Percentiles rank a stretch among this genome's conserved stretches.
phyloP scores from a whole-genome alignment of 2,888 invertebrate genomes.

The Arenicola marina region DNA sequence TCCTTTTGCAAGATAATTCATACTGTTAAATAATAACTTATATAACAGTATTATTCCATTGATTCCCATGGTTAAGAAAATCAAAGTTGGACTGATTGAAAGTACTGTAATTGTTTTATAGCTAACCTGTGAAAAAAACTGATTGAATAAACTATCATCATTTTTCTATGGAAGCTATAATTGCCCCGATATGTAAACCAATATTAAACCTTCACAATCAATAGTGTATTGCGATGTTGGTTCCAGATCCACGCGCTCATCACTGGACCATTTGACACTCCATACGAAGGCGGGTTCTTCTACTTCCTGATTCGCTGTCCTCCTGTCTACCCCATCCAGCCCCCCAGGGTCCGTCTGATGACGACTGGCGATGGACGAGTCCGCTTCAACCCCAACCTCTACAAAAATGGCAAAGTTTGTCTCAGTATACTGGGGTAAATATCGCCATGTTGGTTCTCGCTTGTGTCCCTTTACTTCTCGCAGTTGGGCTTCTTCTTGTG shows the following conservation, averaged over 20 bases:
- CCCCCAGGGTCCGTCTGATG: constrained; percentile 68
- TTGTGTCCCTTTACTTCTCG: no score
- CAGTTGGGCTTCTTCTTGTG: no score
- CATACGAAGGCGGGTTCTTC: constrained; percentile 67
- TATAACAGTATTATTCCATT: no score
- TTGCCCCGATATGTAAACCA: neutral
- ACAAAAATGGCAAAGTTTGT: constrained; percentile 69
- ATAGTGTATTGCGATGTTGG: neutral
- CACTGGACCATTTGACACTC: constrained; percentile 68
- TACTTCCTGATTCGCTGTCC: constrained; percentile 65
- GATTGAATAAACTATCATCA: neutral
- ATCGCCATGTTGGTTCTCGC: no score
- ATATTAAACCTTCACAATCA: neutral
- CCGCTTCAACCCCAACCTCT: constrained; percentile 70
- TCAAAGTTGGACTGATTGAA: no score
- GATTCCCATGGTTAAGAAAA: no score
- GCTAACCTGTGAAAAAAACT: no score
- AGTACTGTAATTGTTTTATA: no score
- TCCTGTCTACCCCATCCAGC: constrained; percentile 65
- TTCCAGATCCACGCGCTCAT: constrained; percentile 66
- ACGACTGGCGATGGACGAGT: constrained; percentile 68
- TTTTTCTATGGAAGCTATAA: neutral
- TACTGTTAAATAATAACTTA: no score
- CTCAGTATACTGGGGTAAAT: constrained; percentile 67
- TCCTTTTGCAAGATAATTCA: no score